Base-by-base conservation (phyloP, 2,888 invertebrate species). In the Ectropis crepuscularia region DNA sequence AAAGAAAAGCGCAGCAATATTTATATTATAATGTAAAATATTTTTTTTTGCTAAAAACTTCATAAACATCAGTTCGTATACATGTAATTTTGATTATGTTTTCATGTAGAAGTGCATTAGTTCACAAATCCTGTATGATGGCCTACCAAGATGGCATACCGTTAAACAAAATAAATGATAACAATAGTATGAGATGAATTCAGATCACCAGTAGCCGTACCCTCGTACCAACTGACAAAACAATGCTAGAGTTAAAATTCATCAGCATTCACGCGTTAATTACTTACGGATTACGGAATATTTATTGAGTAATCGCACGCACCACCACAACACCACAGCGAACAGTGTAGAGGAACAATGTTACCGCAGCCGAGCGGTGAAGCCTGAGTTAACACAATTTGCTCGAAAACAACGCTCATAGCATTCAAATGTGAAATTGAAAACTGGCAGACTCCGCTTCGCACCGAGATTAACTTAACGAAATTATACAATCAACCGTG, bases 401-500 rank as follows among this genome's bases (percentile, higher is more conserved):
- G 73, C 74, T 70, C 68, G 82, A 82, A 85, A 83, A 83, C 82
- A 81, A 79, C 78, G 80, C 74, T 81, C 75, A 74, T 75, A 74
- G 81, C 76, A 78, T 82, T 78, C 80, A 81, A 79, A 83, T 81
- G 76, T 77, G 78, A 79, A 86, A 85, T 85, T 85, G 85, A 83
- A 86, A 84, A 85, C 83, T 78, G 81, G 78, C 80, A 74, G 79
- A 75, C 73, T 79, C 77, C 74, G 76, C 75, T 80, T 82, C 80
- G 76, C 74, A 76, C 76, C 70, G 77, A 82, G 82, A 88, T 85
- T 85, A 86, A 80, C 82, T 80, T 82, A 83, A 88, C 85, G 70
- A 80, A 83, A 86, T 87, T 88, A 87, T 82, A 83, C 83, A 87
- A 88, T 88, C 85, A 85, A 81, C 80, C 75, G 80, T 77, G 79